Evolutionary conservation across 1,140 invertebrate species (phyloP).

Genomic region (Lordiphosa collinella): DNA sequence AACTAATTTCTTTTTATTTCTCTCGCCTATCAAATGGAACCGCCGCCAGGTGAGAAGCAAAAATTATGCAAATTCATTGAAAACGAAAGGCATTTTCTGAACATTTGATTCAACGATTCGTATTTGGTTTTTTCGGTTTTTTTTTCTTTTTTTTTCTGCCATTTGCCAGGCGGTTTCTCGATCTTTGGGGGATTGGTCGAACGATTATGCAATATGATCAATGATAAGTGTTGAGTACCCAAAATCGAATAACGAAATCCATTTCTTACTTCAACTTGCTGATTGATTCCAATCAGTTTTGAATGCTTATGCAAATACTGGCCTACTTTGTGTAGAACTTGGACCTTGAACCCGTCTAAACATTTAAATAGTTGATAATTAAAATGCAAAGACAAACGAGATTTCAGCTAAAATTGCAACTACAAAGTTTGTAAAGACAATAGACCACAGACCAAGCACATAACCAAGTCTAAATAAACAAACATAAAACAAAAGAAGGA

Average conservation of each 20-base stretch:
- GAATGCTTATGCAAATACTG: conserved; percentile 31
- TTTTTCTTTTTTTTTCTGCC: too few relatives aligned
- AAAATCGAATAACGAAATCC: not conserved
- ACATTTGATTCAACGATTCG: conserved; percentile 9
- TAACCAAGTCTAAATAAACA: too few relatives aligned
- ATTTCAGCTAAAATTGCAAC: too few relatives aligned
- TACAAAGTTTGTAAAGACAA: too few relatives aligned
- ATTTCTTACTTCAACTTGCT: not conserved
- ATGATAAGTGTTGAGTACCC: not conserved
- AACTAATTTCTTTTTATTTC: conserved; percentile 44
- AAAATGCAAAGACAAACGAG: conserved; percentile 7
- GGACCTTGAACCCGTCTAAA: conserved; percentile 38
- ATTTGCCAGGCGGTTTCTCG: too few relatives aligned
- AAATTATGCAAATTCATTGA: conserved; percentile 69
- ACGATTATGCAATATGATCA: conserved; percentile 24
- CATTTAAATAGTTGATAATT: conserved; percentile 28
- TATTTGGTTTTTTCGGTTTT: conserved; percentile 34
- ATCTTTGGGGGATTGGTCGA: not conserved
- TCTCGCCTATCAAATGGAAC: conserved; percentile 23
- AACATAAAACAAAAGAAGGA: too few relatives aligned
- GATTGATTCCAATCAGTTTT: not conserved
- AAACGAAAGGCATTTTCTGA: conserved; percentile 56
- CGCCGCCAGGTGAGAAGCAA: conserved; percentile 8
- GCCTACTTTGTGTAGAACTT: conserved; percentile 11
- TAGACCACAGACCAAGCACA: too few relatives aligned